Evolutionary conservation across 1,140 invertebrate species (phyloP).

Genomic region (Araneus ventricosus): DNA sequence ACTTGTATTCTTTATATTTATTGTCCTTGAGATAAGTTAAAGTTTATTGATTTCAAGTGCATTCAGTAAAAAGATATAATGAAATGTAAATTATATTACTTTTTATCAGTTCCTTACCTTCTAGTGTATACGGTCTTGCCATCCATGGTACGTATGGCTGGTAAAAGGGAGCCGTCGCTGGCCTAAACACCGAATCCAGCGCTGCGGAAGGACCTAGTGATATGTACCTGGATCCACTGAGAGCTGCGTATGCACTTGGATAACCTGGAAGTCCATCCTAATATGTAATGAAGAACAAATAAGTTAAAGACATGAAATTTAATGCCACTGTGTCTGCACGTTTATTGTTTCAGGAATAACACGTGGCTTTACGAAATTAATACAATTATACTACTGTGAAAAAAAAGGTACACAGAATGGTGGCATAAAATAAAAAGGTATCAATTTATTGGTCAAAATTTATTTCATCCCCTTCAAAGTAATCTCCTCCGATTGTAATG

Average conservation of each 20-base stretch:
- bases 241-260: conserved; percentile 39
- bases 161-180: conserved; percentile 15
- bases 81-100: neutral
- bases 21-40: no score
- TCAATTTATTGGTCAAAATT: no score
- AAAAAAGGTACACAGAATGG: no score
- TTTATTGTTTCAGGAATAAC: no score
- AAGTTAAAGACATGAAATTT: neutral
- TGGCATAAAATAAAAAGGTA: no score
- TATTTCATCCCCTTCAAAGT: no score
- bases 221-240: conserved; percentile 54
- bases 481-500: no score
- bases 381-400: no score
- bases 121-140: conserved; percentile 54
- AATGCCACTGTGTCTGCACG: no score
- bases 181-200: conserved; percentile 56
- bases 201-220: conserved; percentile 21
- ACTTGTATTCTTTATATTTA: no score
- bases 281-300: neutral
- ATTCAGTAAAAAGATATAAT: neutral
- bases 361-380: no score
- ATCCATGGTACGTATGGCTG: conserved; percentile 69
- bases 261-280: conserved; percentile 64
- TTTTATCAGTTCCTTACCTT: neutral
- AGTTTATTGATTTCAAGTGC: no score